These are phyloP conservation scores for Theretra japonica DNA, from an alignment of 2,888 invertebrate genomes.

Conservation along the genomic window DNA sequence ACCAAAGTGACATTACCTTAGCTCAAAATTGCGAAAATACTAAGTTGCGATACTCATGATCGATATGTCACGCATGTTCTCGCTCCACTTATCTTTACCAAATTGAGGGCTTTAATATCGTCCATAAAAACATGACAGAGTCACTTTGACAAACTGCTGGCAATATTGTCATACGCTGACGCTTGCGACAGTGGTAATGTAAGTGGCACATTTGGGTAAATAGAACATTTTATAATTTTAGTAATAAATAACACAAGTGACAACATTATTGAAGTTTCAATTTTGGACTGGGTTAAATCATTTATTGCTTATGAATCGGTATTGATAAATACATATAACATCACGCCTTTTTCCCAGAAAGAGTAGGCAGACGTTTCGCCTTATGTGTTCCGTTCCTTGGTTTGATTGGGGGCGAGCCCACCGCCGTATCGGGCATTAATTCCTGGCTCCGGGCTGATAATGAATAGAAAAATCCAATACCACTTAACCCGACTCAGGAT, in stretches of 20 bases:
- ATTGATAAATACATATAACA: too few species aligned
- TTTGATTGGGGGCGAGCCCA: too few species aligned
- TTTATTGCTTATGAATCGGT: conserved; percentile 46
- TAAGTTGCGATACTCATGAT: background rate
- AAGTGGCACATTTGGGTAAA: conserved; percentile 32
- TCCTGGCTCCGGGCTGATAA: too few species aligned
- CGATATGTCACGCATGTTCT: background rate
- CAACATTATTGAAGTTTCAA: conserved; percentile 44
- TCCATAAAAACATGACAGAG: conserved; percentile 17
- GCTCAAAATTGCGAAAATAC: background rate
- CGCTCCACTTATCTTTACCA: background rate
- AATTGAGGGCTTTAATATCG: conserved; percentile 17
- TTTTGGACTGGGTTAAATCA: conserved; percentile 43
- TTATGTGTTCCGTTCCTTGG: too few species aligned
- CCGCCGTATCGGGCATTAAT: too few species aligned
- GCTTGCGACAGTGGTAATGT: conserved; percentile 27
- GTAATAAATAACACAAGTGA: conserved; percentile 51
- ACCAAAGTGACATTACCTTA: background rate
- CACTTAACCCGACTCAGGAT: too few species aligned
- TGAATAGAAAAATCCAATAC: too few species aligned
- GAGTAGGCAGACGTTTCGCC: too few species aligned
- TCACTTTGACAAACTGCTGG: conserved; percentile 9
- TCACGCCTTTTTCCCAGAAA: too few species aligned
- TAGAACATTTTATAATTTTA: conserved; percentile 43
- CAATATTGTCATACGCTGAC: conserved; percentile 22